These are phyloP conservation scores for Iphiclides podalirius DNA, from an alignment of 2,888 invertebrate species.

Conservation along the genomic window DNA sequence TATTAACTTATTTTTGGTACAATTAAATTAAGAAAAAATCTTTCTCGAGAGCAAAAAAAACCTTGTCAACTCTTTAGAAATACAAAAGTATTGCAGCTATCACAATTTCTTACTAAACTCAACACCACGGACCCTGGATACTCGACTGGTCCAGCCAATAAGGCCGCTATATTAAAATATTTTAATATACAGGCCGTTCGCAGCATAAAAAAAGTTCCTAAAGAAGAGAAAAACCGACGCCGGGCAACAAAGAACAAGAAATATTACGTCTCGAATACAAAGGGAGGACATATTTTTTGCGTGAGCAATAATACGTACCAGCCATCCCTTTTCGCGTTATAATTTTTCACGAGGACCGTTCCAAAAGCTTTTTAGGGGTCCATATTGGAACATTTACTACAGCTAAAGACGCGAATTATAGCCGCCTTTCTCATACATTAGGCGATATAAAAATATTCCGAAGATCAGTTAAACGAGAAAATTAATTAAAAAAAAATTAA, in stretches of 20 bases:
- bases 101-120: conserved; percentile 1
- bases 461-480: no score
- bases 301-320: conserved; percentile 44
- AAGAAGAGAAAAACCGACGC: conserved; percentile 13
- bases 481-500: no score
- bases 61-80: no score
- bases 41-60: no score
- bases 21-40: no score
- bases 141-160: conserved; percentile 32
- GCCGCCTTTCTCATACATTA: no score
- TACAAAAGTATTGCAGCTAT: not conserved
- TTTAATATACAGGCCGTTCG: conserved; percentile 23
- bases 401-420: not conserved
- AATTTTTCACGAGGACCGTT: conserved; percentile 57
- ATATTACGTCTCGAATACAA: conserved; percentile 30
- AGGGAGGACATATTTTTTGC: conserved; percentile 35
- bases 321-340: conserved; percentile 36
- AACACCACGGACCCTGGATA: conserved; percentile 28
- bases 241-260: conserved; percentile 26
- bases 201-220: conserved; percentile 17
- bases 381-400: not conserved
- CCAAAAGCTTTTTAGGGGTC: conserved; percentile 13
- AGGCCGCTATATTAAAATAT: conserved; percentile 28
- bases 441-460: no score
- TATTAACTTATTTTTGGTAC: no score